Conservation (phyloP, 2,888 invertebrate species). For the Atethmia centrago region DNA sequence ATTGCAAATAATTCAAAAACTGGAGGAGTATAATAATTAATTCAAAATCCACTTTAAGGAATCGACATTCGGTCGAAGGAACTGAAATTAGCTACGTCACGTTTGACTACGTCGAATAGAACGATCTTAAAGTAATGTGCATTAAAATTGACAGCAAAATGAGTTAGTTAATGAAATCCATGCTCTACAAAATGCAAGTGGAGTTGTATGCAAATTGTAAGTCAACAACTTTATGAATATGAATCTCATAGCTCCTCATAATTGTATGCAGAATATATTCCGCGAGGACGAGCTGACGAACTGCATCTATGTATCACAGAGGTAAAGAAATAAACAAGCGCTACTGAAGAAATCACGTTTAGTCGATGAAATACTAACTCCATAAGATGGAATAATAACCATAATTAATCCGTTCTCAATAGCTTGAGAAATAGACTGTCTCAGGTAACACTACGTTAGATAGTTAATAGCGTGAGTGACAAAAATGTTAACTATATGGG, state of each 20-base stretch:
- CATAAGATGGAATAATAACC: neutral
- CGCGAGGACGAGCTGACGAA: conserved; percentile 25
- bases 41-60: neutral
- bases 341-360: neutral
- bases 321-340: conserved; percentile 2
- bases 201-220: conserved; percentile 35
- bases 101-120: too few relatives aligned
- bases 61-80: neutral
- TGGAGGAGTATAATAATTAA: neutral
- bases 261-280: conserved; percentile 54
- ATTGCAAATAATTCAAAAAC: neutral
- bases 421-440: neutral
- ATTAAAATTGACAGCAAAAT: conserved; percentile 20
- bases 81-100: neutral
- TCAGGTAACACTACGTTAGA: too few relatives aligned
- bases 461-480: neutral
- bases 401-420: neutral
- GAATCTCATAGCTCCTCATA: conserved; percentile 49
- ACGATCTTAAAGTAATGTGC: neutral
- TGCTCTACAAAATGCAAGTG: conserved; percentile 19
- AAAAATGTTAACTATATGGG: neutral
- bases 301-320: neutral
- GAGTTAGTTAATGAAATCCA: conserved; percentile 35
- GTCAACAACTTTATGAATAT: conserved; percentile 61
- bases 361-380: neutral